Evolutionary conservation across 2,797 vertebrate species (phyloP).

Genomic region (Peromyscus attwateri): DNA sequence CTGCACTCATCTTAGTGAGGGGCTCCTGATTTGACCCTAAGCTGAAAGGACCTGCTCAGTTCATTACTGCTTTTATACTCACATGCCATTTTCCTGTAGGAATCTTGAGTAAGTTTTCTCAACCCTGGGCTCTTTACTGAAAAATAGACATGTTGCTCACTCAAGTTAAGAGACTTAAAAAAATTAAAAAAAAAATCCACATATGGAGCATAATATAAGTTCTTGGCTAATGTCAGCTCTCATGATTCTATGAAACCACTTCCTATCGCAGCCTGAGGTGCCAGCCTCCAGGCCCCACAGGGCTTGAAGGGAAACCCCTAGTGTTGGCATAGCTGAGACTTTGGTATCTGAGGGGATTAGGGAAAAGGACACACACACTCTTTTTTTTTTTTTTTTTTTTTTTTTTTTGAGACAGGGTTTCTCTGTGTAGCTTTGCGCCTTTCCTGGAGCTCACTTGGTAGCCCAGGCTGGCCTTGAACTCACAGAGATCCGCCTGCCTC

Average conservation of each 20-base stretch:
- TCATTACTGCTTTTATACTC: background rate
- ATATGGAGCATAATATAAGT: background rate
- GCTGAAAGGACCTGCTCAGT: background rate
- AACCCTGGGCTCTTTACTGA: slow-evolving; percentile 9
- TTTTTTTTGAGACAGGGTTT: no score
- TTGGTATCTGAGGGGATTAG: no score
- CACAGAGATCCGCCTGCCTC: no score
- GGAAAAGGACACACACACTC: no score
- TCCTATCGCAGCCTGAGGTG: background rate
- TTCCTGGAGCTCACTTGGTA: no score
- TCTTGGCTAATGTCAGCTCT: slow-evolving; percentile 49
- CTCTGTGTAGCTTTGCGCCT: no score
- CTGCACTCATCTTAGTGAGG: background rate
- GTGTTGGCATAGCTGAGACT: no score
- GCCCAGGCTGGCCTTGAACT: no score
- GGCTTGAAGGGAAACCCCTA: no score
- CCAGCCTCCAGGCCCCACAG: no score
- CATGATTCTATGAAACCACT: background rate
- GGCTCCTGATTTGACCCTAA: background rate
- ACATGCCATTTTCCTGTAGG: background rate
- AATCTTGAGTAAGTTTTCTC: slow-evolving; percentile 3
- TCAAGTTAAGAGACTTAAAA: background rate
- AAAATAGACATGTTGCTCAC: slow-evolving; percentile 34
- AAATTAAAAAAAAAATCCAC: background rate
- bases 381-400: no score